Base-by-base conservation (phyloP, 2,797 vertebrate genomes). In the Hydrocynus forskahlii region DNA sequence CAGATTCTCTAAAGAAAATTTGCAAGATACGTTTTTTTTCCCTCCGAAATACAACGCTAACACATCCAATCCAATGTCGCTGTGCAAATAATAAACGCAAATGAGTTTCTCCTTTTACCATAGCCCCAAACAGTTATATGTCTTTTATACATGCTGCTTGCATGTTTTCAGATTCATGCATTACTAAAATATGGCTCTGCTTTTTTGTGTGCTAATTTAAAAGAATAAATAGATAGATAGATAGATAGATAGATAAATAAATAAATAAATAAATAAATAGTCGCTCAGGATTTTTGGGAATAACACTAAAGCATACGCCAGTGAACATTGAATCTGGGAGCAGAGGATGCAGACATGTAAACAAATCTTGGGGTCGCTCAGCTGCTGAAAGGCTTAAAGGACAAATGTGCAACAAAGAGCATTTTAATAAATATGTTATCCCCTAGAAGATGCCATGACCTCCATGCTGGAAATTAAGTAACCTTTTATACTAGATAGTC, bases 141-240 rank as follows among this genome's bases (percentile, higher is more conserved):
- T 81, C 43, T 83, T 45, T 79, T 83, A 75, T 64, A 52, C 79
- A 45, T 74, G 43, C 54, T 52, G 80, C 80, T 82, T 86, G 80
- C 89, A 86, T 89, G 81, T 81, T 83, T 88, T 84, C 76, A 76
- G 72, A 91, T 90, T 89, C 86, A 91, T 89, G 86, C 83, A 43
- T 16, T 64, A 54, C 10, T 69, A 69, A 64, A 64, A 17, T 13
- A 1, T 19, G 62, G 25, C 14, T 14, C 60, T 64, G 62, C 29
- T 64, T 64, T 62, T 17, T 29, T 38, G 6, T 38, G 14, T 50
- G 72, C 76, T 25, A 60, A 76, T 80, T 67, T 52, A 12, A 84
- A 80, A 5, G 23, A 70, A 29, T 29, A 45, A 71, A 25, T 17
- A 25, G 17, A 71, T 8, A 17, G 14, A 70, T 25, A 50, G 14